These are phyloP conservation scores for Coregonus sp. DNA, from an alignment of 2,797 vertebrate species.

Conservation along the genomic window DNA sequence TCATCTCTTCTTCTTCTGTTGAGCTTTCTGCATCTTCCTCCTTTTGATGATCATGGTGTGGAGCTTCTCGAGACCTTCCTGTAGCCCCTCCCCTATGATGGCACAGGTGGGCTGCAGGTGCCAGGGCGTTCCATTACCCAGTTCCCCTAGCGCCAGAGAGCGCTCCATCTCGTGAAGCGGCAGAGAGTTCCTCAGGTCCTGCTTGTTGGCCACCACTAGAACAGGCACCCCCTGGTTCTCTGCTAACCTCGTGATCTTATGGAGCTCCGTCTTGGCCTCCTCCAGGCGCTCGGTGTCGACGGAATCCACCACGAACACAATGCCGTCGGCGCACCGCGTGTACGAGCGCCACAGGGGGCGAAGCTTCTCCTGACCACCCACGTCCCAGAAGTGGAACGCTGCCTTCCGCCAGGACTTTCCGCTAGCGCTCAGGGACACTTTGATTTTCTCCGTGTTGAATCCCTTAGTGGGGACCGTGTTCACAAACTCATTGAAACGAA, in stretches of 20 bases:
- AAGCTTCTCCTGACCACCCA: constrained; percentile 93
- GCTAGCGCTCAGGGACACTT: constrained; percentile 80
- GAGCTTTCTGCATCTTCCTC: constrained; percentile 87
- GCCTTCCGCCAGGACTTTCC: constrained; percentile 62
- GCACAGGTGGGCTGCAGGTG: constrained; percentile 92
- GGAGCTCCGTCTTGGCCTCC: constrained; percentile 91
- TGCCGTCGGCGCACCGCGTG: constrained; percentile 90
- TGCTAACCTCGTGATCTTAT: constrained; percentile 91
- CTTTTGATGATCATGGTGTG: constrained; percentile 92
- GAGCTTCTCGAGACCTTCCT: constrained; percentile 92
- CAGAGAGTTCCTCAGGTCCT: constrained; percentile 89
- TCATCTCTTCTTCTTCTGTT: constrained; percentile 92
- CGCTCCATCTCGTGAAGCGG: constrained; percentile 86
- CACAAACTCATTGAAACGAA: constrained; percentile 95
- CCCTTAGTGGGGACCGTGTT: constrained; percentile 96
- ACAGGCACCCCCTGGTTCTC: constrained; percentile 94
- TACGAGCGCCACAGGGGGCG: constrained; percentile 94
- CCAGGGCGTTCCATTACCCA: constrained; percentile 86
- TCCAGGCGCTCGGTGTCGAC: constrained; percentile 89
- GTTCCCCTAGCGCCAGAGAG: constrained; percentile 86
- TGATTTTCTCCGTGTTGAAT: constrained; percentile 91
- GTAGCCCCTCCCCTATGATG: constrained; percentile 93
- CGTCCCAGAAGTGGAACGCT: constrained; percentile 93
- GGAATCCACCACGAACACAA: constrained; percentile 95
- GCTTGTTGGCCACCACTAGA: constrained; percentile 94